Percentiles rank a stretch among this genome's conserved stretches.
These are phyloP conservation scores for Folsomia candida DNA, from an alignment of 2,888 invertebrate species.

Conservation along the genomic window DNA sequence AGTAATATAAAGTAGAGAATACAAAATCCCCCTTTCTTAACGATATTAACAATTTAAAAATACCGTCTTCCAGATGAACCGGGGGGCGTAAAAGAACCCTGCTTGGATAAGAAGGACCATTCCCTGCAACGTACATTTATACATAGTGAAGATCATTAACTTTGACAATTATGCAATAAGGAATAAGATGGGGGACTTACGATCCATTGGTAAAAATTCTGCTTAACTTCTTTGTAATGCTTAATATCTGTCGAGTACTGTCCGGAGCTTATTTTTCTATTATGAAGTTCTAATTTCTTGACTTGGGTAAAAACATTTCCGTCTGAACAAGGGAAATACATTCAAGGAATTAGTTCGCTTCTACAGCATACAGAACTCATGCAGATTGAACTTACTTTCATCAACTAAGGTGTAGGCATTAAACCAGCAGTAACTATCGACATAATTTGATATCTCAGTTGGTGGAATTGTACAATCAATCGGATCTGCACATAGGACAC, in stretches of 20 bases:
- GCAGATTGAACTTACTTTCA: neutral
- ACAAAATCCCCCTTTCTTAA: no score
- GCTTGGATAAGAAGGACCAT: conserved; percentile 10
- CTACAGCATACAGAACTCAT: no score
- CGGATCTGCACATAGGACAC: no score
- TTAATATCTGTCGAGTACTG: neutral
- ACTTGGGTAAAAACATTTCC: neutral
- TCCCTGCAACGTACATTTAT: no score
- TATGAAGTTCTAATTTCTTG: neutral
- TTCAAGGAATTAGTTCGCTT: no score
- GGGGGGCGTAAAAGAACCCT: conserved; percentile 1
- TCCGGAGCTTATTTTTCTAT: neutral
- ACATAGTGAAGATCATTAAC: no score
- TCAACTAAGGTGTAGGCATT: conserved; percentile 3
- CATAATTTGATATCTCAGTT: neutral
- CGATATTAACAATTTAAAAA: no score
- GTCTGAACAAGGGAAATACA: no score
- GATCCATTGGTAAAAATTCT: conserved; percentile 12
- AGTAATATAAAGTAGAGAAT: conserved; percentile 53
- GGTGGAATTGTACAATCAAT: neutral
- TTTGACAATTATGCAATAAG: no score
- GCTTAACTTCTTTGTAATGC: neutral
- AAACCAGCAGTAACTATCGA: conserved; percentile 14
- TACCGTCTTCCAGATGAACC: conserved; percentile 7
- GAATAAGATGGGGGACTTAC: no score